Base-by-base conservation (phyloP, 2,113 vertebrate species). In the Aix galericulata region DNA sequence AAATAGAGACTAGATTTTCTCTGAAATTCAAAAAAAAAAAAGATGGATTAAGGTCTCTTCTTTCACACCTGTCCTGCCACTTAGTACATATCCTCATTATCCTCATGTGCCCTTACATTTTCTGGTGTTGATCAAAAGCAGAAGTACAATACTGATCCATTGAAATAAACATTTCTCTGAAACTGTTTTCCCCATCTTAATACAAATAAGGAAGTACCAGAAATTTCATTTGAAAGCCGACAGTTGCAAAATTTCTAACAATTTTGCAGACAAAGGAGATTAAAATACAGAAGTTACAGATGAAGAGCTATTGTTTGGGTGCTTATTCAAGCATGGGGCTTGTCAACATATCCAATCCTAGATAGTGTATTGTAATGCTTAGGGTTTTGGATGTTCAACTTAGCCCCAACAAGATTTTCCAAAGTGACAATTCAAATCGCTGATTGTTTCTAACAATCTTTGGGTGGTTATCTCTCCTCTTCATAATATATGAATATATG, bases 221-320 rank as follows among this genome's bases (percentile, higher is more conserved):
- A 90, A 85, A 74, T 55, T 60, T 31, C 60, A 82, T n/a, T 50
- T 89, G 58, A 88, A 88, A 78, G 76, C 50, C 26, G 59, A 25
- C 22, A 5, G 6, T 96, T 96, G 88, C 91, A 96, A 96, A 81
- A 88, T 92, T 63, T 91, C 55, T 50, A 94, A 59, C 42, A 53
- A 44, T 82, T 95, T 94, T 97, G 77, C 79, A 90, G 66, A 87
- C 52, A 6, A 42, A 83, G 55, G 75, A 93, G 20, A 50, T 85
- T 81, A 87, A 86, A 88, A 96, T 46, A 16, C n/a, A 93, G 92
- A 95, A 90, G 77, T 94, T 84, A 68, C 32, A n/a, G 26, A 78
- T 60, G 29, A 82, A 83, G n/a, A 82, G 15, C 9, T 81, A 6
- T 88, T 91, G 59, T 74, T 86, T 81, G 44, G 53, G 21, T 94